Conservation (phyloP, 2,888 invertebrate species). For the Drosophila recens region DNA sequence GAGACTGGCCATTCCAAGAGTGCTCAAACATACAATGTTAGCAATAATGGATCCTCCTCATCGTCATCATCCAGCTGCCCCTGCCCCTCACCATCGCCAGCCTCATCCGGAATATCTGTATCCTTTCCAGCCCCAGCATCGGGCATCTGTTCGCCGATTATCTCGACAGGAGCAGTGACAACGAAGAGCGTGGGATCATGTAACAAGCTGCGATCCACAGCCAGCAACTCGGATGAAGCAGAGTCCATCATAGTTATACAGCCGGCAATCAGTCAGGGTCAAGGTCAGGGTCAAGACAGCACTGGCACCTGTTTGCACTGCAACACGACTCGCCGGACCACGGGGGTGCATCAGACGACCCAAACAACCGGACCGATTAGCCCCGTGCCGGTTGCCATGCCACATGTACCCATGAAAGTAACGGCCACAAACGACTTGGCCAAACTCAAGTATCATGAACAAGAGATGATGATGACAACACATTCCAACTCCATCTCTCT, state of each 20-base stretch:
- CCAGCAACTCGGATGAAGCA: conserved; percentile 25
- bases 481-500: conserved; percentile 47
- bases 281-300: conserved; percentile 5
- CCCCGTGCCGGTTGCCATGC: conserved; percentile 83
- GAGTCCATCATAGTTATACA: conserved; percentile 74
- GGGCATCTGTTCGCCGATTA: conserved; percentile 50
- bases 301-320: conserved; percentile 84
- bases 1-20: conserved; percentile 34
- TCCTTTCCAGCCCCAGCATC: conserved; percentile 25
- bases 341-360: conserved; percentile 85
- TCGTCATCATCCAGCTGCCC: conserved; percentile 43
- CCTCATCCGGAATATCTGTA: conserved; percentile 50
- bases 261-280: conserved; percentile 43
- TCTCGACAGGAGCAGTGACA: conserved; percentile 5
- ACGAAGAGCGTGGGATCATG: conserved; percentile 6
- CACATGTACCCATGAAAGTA: conserved; percentile 53
- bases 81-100: conserved; percentile 46
- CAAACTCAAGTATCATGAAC: conserved; percentile 25
- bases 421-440: conserved; percentile 18
- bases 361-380: conserved; percentile 86
- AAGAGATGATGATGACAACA: conserved; percentile 19
- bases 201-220: conserved; percentile 12
- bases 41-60: conserved; percentile 35
- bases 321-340: conserved; percentile 84
- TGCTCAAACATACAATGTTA: conserved; percentile 49